These are phyloP conservation scores for Calephelis virginiensis DNA, from an alignment of 1,140 invertebrate genomes.

Conservation along the genomic window DNA sequence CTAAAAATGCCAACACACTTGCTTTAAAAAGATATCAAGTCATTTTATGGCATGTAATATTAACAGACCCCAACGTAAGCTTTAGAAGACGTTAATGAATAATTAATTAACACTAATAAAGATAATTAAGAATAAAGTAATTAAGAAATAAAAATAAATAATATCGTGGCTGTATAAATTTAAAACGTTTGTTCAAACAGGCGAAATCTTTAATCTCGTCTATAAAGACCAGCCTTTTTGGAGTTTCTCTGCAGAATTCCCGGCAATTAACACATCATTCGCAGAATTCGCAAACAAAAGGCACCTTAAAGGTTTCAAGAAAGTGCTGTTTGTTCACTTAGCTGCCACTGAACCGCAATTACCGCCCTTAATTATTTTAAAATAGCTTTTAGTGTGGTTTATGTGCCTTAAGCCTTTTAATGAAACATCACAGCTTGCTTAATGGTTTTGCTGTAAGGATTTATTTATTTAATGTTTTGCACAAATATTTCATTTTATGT, in stretches of 20 bases:
- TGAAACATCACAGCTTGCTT: slow-evolving; percentile 11
- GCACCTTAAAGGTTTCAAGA: slow-evolving; percentile 46
- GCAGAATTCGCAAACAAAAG: slow-evolving; percentile 48
- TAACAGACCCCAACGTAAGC: too few species aligned
- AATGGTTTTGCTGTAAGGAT: not conserved
- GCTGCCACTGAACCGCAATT: slow-evolving; percentile 44
- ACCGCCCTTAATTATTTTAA: slow-evolving; percentile 45
- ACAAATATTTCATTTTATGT: not conserved
- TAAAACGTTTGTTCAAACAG: slow-evolving; percentile 18
- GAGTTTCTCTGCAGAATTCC: slow-evolving; percentile 44
- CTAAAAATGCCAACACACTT: too few species aligned
- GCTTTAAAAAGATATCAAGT: too few species aligned
- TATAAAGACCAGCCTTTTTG: slow-evolving; percentile 48
- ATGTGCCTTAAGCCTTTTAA: slow-evolving; percentile 25
- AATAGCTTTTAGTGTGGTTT: slow-evolving; percentile 33
- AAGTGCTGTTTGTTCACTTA: slow-evolving; percentile 49
- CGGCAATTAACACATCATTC: slow-evolving; percentile 63
- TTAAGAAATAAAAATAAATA: not conserved
- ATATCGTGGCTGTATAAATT: slow-evolving; percentile 25
- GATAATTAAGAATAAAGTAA: not conserved
- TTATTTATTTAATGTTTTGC: not conserved
- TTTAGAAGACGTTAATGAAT: too few species aligned
- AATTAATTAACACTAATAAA: too few species aligned
- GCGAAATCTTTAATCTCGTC: slow-evolving; percentile 47
- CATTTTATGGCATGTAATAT: too few species aligned